phyloP scores from a whole-genome alignment of 2,113 vertebrate genomes.

The Bathybates hornii region DNA sequence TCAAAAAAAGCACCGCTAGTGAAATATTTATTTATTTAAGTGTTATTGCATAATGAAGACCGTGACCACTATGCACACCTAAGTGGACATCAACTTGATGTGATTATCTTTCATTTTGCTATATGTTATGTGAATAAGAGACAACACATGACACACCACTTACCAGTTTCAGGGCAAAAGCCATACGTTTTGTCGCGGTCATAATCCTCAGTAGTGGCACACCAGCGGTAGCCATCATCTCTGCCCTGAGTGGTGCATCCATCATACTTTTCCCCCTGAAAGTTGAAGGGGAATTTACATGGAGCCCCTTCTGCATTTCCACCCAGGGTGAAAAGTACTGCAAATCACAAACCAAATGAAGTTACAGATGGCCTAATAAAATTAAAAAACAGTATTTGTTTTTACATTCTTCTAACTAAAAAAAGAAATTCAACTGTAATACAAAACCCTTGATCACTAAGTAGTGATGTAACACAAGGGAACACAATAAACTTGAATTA shows the following conservation, averaged over 20 bases:
- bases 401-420: not conserved
- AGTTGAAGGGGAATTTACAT: conserved; percentile 95
- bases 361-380: not conserved
- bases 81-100: not conserved
- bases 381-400: not conserved
- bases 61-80: not conserved
- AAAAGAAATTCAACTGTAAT: not conserved
- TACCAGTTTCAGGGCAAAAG: conserved; percentile 96
- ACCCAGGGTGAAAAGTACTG: conserved; percentile 89
- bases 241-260: conserved; percentile 89
- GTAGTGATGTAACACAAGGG: not conserved
- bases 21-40: not conserved
- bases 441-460: not conserved
- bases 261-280: conserved; percentile 83
- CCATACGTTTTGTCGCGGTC: conserved; percentile 89
- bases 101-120: not conserved
- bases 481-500: not conserved
- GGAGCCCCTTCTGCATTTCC: conserved; percentile 88
- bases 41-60: not conserved
- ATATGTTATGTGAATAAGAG: not conserved
- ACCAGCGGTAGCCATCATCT: conserved; percentile 95
- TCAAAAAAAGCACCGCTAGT: not conserved
- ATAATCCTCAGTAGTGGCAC: conserved; percentile 90
- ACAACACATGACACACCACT: not conserved
- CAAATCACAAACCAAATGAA: not conserved